Evolutionary conservation across 2,113 vertebrate genomes (phyloP), one percentile per base, ranked within the genome.

Genomic region (Dicaeum eximium): DNA sequence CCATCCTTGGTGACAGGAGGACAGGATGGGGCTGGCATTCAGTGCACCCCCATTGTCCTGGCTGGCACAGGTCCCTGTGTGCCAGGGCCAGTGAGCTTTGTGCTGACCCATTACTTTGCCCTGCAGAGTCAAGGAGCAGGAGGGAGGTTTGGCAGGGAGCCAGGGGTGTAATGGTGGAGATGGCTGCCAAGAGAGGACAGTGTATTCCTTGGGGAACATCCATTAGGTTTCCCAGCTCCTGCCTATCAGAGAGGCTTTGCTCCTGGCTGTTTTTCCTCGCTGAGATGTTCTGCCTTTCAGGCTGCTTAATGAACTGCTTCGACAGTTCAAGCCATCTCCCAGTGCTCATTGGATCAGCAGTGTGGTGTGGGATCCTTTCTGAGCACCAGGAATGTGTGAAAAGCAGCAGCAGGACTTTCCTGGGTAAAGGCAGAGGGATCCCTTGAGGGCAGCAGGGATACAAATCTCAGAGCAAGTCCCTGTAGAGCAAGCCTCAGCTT

Each of bases 11-110:
- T 0, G 1, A n/a, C 37, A 69, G 81, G 40, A 75, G 48, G 27
- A 74, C 33, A 50, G 58, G 79, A 56, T 47, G 44, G 27, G 30
- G 19, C 13, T n/a, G 65, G 20, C n/a, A 21, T 15, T 79, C 47
- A 25, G 42, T 22, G 4, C 4, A 2, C 21, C n/a, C 8, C 1
- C 0, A 0, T 65, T 90, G 42, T 48, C n/a, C 66, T 89, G 64
- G 38, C 60, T 69, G 70, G 37, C 22, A 1, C 21, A 20, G 56
- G 30, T 75, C 48, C 21, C 47, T 22, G 37, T 3, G 2, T 75
- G 62, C 58, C 1, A 1, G 45, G 45, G n/a, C 14, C 1, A 11
- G 47, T 1, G 0, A 33, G 45, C 71, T 85, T 57, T 44, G 44
- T 85, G 66, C 82, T 93, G 93, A 69, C 45, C 81, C 53, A 2